phyloP scores from a whole-genome alignment of 2,888 invertebrate species.

The Parnassius glacialis region DNA sequence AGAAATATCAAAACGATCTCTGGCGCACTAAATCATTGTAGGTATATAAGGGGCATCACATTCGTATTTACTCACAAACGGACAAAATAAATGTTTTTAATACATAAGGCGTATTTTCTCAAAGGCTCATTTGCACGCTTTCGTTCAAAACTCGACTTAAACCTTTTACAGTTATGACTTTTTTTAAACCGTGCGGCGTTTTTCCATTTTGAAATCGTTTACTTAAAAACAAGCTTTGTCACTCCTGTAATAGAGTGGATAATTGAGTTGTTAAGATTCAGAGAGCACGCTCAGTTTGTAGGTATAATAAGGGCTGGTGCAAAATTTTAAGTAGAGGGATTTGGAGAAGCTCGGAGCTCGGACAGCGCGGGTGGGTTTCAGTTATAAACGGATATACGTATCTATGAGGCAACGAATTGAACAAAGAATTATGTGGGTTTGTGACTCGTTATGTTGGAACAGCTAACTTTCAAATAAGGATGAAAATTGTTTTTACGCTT shows the following conservation, averaged over 20 bases:
- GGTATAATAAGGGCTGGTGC: conserved; percentile 72
- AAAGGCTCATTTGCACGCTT: conserved; percentile 54
- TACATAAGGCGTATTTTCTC: conserved; percentile 79
- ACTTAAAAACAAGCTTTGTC: conserved; percentile 41
- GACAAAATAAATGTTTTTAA: conserved; percentile 80
- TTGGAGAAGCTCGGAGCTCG: conserved; percentile 51
- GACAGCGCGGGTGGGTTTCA: conserved; percentile 51
- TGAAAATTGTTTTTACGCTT: conserved; percentile 12
- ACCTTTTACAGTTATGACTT: conserved; percentile 36
- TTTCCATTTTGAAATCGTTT: conserved; percentile 31
- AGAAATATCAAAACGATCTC: conserved; percentile 79
- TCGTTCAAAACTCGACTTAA: conserved; percentile 41
- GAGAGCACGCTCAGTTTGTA: conserved; percentile 59
- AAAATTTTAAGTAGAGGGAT: conserved; percentile 79
- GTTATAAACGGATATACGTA: conserved; percentile 31
- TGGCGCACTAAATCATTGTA: conserved; percentile 77
- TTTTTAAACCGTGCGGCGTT: conserved; percentile 38
- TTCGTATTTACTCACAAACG: conserved; percentile 77
- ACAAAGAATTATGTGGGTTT: conserved; percentile 23
- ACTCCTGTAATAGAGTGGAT: conserved; percentile 35
- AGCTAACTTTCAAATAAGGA: conserved; percentile 14
- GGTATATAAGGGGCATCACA: conserved; percentile 77
- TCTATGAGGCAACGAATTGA: conserved; percentile 13
- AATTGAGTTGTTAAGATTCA: conserved; percentile 38
- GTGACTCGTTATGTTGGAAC: conserved; percentile 11